A percentile compares a stretch with the other conserved stretches of the same genome.
Conservation (phyloP, 2,113 vertebrate genomes). For the Lepidothrix coronata region DNA sequence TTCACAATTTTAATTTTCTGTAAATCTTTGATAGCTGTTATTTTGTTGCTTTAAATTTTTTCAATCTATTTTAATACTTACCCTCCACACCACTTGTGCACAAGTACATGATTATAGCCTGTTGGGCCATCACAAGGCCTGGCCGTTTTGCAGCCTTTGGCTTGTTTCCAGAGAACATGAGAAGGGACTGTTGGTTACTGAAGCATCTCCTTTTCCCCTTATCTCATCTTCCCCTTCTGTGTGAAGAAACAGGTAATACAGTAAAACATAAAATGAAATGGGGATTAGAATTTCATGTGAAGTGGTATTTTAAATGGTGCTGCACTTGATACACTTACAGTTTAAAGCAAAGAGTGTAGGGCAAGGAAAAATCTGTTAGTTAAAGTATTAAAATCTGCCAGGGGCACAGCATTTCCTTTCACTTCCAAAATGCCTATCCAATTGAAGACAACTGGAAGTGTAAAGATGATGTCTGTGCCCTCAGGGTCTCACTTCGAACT, state of each 20-base stretch:
- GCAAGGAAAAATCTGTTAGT: neutral
- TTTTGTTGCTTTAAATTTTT: neutral
- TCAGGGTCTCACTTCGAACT: neutral
- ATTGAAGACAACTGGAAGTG: neutral
- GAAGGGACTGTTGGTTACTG: neutral
- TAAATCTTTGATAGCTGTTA: neutral
- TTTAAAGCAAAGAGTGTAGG: neutral
- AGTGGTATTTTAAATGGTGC: neutral
- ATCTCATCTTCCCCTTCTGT: neutral
- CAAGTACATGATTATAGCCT: neutral
- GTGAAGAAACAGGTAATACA: neutral
- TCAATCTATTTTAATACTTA: neutral
- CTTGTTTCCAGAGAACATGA: neutral
- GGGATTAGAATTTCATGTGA: neutral
- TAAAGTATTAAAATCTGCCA: conserved; percentile 3
- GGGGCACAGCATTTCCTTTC: neutral
- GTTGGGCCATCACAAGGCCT: neutral
- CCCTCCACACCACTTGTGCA: neutral
- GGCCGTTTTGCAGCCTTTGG: neutral
- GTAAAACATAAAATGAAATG: neutral
- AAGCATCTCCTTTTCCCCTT: neutral
- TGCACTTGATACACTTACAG: neutral
- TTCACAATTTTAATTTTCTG: neutral
- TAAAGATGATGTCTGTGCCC: conserved; percentile 11
- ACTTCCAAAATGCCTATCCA: neutral